Base-by-base conservation (phyloP, 2,797 vertebrate species). In the Cirrhinus molitorella region DNA sequence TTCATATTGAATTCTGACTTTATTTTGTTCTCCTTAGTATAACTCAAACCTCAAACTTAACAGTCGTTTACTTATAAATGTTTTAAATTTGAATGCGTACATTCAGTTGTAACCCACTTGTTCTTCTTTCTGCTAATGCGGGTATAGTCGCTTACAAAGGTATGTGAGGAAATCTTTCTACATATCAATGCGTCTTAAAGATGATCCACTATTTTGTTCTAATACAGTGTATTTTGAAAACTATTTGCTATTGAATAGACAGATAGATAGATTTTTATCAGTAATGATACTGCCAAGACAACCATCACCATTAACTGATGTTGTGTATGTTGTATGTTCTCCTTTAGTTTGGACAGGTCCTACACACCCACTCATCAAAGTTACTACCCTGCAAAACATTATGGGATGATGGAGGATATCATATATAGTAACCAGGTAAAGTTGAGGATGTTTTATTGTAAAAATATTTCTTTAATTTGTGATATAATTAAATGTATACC, bases 331-430 rank as follows among this genome's bases (percentile, higher is more conserved):
- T 68, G 65, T 68, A 40, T 96, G 85, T 95, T 85, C 85, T 92
- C 91, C 92, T 95, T 94, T 96, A 98, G 98, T 94, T 96, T 96
- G 70, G 98, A 99, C 95, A 96, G 97, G 94, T 98, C 98, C 63
- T 98, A 97, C 94, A 96, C 96, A 0, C 92, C 98, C 91, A 97
- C 96, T 91, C 97, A 98, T 79, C 94, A 96, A 70, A 95, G 95
- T 79, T 97, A 96, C 94, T 95, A 94, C 89, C 94, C 94, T 31
- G 93, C 96, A 65, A 96, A 96, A 85, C 96, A 98, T 74, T 96
- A 96, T 17, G 93, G 95, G 84, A 91, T 97, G 93, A 95, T 96
- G 77, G 98, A 99, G 0, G 98, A 99, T 37, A 92, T 96, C 0
- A 90, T 99, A 67, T 94, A 93, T 87, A 93, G 94, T 91, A 96